Evolutionary conservation across 2,888 invertebrate species (phyloP), one percentile per base, ranked within the genome.

Genomic region (Volucella inanis): DNA sequence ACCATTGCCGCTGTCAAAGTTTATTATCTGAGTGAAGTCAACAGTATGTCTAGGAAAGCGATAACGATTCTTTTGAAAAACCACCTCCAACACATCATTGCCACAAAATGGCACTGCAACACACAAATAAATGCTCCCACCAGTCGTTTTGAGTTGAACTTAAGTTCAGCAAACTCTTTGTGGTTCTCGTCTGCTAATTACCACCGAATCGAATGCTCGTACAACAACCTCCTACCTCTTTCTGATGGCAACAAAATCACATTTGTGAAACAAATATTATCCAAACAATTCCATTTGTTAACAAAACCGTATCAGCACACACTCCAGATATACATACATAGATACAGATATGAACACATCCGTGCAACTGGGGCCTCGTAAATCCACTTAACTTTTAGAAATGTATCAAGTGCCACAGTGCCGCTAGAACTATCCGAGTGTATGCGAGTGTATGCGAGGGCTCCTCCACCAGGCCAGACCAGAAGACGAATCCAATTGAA

Each of bases 201-300:
- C 38, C 57, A 52, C 31, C 47, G 68, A 78, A 78, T 64, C 54
- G 64, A 67, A 55, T 62, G 8, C 41, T 39, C 57, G 22, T 49
- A 50, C 61, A 55, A 54, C 72, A 57, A 67, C 45, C 67, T 12
- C 61, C 18, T 9, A 9, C 9, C 8, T 39, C 10, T n/a, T 31
- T 6, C 31, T 31, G 6, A 6, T 31, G 31, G 41, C 47, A 38
- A 61, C 50, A 78, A 72, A 67, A 70, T 61, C 61, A 74, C 62
- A 83, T 64, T 67, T 70, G 70, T 59, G 74, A 78, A 83, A 74
- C 83, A 83, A 83, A 83, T 78, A 74, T 77, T 68, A 78, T 67
- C 62, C 72, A 64, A 75, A 70, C 83, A 79, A 84, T 84, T 75
- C 43, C 67, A 74, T 74, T 78, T 83, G 77, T 82, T 68, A 71